Percentiles rank a stretch among this genome's conserved stretches.
phyloP scores from a whole-genome alignment of 2,797 vertebrate species.

The Protonibea diacanthus region DNA sequence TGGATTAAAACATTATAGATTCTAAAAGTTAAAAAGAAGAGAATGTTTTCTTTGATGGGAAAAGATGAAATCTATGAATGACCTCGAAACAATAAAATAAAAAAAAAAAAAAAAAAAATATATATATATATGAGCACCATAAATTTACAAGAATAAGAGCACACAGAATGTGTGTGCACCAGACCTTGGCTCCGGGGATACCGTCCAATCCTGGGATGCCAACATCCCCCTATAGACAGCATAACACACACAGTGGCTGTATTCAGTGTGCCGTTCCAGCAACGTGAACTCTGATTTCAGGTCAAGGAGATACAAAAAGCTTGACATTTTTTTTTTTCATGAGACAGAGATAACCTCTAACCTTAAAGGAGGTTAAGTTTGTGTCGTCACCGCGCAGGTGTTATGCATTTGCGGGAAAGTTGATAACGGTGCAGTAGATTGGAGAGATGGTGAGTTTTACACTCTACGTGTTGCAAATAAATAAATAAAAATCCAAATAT shows the following conservation, averaged over 20 bases:
- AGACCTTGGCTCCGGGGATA: slow-evolving; percentile 91
- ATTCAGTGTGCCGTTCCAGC: slow-evolving; percentile 55
- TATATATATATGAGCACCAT: not conserved
- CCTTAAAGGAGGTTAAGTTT: slow-evolving; percentile 18
- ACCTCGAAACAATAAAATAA: slow-evolving; percentile 4
- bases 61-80: not conserved
- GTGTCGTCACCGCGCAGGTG: slow-evolving; percentile 36
- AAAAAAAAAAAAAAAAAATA: slow-evolving; percentile 9
- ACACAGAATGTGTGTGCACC: slow-evolving; percentile 72
- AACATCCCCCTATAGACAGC: slow-evolving; percentile 90
- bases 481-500: slow-evolving; percentile 23
- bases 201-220: slow-evolving; percentile 92
- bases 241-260: slow-evolving; percentile 74
- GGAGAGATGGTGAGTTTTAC: not conserved
- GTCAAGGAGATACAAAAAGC: slow-evolving; percentile 42
- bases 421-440: slow-evolving; percentile 1
- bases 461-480: too few relatives aligned
- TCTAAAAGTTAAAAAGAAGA: not conserved
- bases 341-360: slow-evolving; percentile 47
- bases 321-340: not conserved
- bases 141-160: slow-evolving; percentile 46
- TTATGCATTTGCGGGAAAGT: slow-evolving; percentile 35
- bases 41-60: slow-evolving; percentile 2
- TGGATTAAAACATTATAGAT: not conserved
- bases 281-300: slow-evolving; percentile 38